Evolutionary conservation across 53 echinoderm and acorn worm species (phyloP), one percentile per base, ranked within the genome.

Genomic region (Crossaster papposus): DNA sequence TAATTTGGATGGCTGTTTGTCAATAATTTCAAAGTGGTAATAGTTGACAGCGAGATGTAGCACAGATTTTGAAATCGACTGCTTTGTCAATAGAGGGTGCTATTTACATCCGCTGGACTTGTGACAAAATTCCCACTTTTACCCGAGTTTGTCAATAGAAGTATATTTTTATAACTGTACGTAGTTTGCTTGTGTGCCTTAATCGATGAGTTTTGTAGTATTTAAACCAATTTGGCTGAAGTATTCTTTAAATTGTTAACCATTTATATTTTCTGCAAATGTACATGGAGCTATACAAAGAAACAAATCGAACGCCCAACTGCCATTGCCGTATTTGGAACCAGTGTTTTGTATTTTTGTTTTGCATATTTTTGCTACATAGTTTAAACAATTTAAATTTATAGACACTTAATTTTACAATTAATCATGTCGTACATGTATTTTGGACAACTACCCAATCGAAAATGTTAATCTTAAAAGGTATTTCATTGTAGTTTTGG

Each of bases 101-200:
- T 58, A 20, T 58, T 14, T 58, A 58, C 12, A 15, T 11, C 58
- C 58, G 17, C 15, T 8, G 58, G 58, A 58, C 44, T 44, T 38
- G 38, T 0, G 58, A 58, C 22, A 58, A 4, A 15, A 20, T 17
- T 58, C 22, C 58, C 12, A 58, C 58, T 58, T 58, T 58, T 58
- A 20, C 58, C 15, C 6, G 22, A 58, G 2, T 37, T 35, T 71
- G 44, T 30, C 71, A 34, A 70, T 26, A 70, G 52, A 71, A 50
- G 50, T 85, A 65, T 85, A 85, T 70, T 85, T 85, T 85, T 85
- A 14, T 58, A 58, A 58, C 58, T 58, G 85, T 86, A 86, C 74
- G 54, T 72, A 54, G 36, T 76, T 76, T 70, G 84, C 71, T 30
- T 70, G 14, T 83, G 81, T 81, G 81, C 81, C 81, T 81, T 81